Evolutionary conservation across 2,888 invertebrate genomes (phyloP), one percentile per base, ranked within the genome.

Genomic region (Alentia gelatinosa): DNA sequence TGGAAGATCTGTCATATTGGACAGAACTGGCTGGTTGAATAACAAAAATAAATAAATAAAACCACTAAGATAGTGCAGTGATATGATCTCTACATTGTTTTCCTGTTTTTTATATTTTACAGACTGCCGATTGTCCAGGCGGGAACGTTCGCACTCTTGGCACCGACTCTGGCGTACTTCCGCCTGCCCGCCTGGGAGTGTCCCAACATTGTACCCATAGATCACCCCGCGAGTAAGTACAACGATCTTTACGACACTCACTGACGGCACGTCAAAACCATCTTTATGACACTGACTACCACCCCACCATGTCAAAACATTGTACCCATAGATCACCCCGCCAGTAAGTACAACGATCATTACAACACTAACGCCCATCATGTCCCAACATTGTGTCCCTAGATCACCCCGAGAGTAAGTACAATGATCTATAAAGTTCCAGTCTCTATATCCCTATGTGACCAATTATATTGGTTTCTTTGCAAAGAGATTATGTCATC

Each of bases 121-220:
- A 95, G 96, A 89, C 92, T 96, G 30, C 95, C 96, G 0, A 95
- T 96, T 40, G 94, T 96, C 23, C 96, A 96, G 91, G 95, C 95
- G 0, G 95, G 94, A 0, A 95, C 95, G 0, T 95, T 95, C 92
- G 94, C 95, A 0, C 94, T 96, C 90, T 92, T 96, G 12, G 94
- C 94, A 9, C 95, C 96, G 1, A 94, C 95, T 4, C 93, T 94
- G 79, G 93, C 95, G 19, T 94, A 95, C 30, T 92, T 96, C 30
- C 92, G 92, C 3, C 92, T 95, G 23, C 93, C 94, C 0, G 63
- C 93, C 74, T 94, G 94, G 95, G 88, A 94, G 33, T 93, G 93
- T 83, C 93, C 91, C n/a, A 86, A 86, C 50, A 86, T 86, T 5
- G 86, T 86, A 9, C 47, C 47, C 12, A 15, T 47, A 30, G 47